Evolutionary conservation across 2,888 invertebrate genomes (phyloP).

Genomic region (Cantharis nigra): DNA sequence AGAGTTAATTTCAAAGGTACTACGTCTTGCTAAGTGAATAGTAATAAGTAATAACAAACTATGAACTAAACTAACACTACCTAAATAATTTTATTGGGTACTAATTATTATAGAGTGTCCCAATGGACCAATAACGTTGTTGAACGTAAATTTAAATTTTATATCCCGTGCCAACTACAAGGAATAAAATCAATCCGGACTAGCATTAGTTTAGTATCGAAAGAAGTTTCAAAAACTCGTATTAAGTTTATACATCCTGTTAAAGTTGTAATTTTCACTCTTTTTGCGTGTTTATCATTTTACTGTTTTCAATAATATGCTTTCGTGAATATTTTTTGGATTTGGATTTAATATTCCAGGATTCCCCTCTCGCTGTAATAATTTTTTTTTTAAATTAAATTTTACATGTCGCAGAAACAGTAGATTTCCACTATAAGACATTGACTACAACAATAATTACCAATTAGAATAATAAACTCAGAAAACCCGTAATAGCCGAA

Average conservation of each 20-base stretch:
- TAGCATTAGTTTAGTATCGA: not conserved
- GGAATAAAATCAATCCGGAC: not conserved
- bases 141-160: not conserved
- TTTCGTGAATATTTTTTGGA: too few species aligned
- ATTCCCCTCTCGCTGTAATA: too few species aligned
- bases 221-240: not conserved
- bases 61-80: not conserved
- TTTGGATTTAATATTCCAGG: too few species aligned
- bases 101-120: not conserved
- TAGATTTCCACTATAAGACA: too few species aligned
- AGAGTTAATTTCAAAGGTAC: not conserved
- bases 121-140: not conserved
- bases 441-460: too few species aligned
- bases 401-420: too few species aligned
- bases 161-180: not conserved
- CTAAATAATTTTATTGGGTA: not conserved
- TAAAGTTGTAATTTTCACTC: not conserved
- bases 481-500: too few species aligned
- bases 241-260: not conserved
- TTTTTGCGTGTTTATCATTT: not conserved
- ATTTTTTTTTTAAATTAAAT: too few species aligned
- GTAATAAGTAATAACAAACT: not conserved
- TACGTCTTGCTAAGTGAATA: not conserved
- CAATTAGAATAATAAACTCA: too few species aligned
- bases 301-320: not conserved